Evolutionary conservation across 2,888 invertebrate genomes (phyloP), one percentile per base, ranked within the genome.

Genomic region (Odontocerum albicorne): DNA sequence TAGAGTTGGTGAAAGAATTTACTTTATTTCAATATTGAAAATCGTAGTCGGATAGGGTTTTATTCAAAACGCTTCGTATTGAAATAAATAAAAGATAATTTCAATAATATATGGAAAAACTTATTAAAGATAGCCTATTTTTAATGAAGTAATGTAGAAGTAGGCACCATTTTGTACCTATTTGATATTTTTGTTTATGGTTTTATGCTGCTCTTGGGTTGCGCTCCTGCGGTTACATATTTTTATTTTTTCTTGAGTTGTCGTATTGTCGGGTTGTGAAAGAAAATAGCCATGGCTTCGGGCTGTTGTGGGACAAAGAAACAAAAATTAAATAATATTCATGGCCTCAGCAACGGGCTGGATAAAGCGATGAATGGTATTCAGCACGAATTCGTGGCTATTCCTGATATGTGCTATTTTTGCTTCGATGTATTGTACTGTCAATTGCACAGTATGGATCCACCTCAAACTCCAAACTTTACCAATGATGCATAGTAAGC

Each of bases 401-500:
- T 88, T 72, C 89, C 90, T 62, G 96, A 97, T 74, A 99, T 99
- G 98, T 96, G 96, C 72, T 93, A 91, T 82, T 98, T 92, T 81
- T 99, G 99, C 84, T 99, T 98, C 82, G 98, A 99, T 80, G 96
- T 97, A 66, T 86, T 99, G 64, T 91, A 96, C 76, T 87, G 89
- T 75, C 93, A 96, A 78, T 83, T 99, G 68, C 90, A 96, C 77
- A 92, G 90, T 72, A 83, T 92, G 72, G 94, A 96, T 65, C 89
- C 92, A 65, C 97, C 97, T 64, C 90, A 89, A 73, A 83, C 87
- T 65, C 95, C 96, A 67, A 83, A 86, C 74, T 97, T 55, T 47
- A 52, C 56, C 49, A 53, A 58, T 39, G 55, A 54, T 43, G 50
- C 56, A 46, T 55, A 56, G 59, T 55, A 52, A 60, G 58, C 49